Percentiles rank a stretch among this genome's conserved stretches.
phyloP scores from a whole-genome alignment of 2,797 vertebrate genomes.

The Hippoglossus hippoglossus region DNA sequence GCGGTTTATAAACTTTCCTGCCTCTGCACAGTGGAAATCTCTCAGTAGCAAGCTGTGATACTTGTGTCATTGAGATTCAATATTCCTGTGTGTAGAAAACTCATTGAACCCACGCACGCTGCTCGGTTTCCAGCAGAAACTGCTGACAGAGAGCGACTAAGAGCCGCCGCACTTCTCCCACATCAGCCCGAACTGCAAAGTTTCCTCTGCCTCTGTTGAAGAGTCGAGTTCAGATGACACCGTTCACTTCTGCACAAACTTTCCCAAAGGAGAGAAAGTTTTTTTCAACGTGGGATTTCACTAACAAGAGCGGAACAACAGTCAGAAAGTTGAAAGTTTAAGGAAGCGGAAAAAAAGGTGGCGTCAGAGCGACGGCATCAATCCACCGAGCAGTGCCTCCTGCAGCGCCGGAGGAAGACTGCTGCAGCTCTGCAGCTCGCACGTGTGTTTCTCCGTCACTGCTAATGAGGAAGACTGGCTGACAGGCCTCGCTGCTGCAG shows the following conservation, averaged over 20 bases:
- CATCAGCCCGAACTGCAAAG: slow-evolving; percentile 50
- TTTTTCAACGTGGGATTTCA: slow-evolving; percentile 22
- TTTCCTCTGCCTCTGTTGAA: slow-evolving; percentile 42
- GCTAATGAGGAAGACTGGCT: slow-evolving; percentile 58
- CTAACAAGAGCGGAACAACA: slow-evolving; percentile 25
- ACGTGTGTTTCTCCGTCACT: slow-evolving; percentile 22
- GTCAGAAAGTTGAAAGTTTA: slow-evolving; percentile 29
- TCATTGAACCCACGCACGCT: slow-evolving; percentile 70
- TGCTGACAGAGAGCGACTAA: slow-evolving; percentile 71
- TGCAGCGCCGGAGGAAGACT: slow-evolving; percentile 10
- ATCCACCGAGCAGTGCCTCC: slow-evolving; percentile 2
- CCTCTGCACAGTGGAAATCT: slow-evolving; percentile 17
- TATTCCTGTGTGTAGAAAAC: slow-evolving; percentile 51
- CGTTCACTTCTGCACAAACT: slow-evolving; percentile 46
- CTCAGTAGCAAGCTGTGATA: slow-evolving; percentile 53
- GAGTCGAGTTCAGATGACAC: slow-evolving; percentile 22
- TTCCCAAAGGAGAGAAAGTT: slow-evolving; percentile 27
- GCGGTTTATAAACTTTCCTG: slow-evolving; percentile 35
- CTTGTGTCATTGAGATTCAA: slow-evolving; percentile 59
- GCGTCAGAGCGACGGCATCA: neutral
- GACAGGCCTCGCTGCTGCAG: slow-evolving; percentile 34
- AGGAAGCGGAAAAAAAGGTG: neutral
- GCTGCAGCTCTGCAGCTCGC: neutral
- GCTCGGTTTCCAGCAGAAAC: slow-evolving; percentile 57
- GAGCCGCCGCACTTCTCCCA: slow-evolving; percentile 62